A percentile compares a stretch with the other conserved stretches of the same genome.
phyloP scores from a whole-genome alignment of 2,888 invertebrate genomes.

The Nasonovia ribisnigri region DNA sequence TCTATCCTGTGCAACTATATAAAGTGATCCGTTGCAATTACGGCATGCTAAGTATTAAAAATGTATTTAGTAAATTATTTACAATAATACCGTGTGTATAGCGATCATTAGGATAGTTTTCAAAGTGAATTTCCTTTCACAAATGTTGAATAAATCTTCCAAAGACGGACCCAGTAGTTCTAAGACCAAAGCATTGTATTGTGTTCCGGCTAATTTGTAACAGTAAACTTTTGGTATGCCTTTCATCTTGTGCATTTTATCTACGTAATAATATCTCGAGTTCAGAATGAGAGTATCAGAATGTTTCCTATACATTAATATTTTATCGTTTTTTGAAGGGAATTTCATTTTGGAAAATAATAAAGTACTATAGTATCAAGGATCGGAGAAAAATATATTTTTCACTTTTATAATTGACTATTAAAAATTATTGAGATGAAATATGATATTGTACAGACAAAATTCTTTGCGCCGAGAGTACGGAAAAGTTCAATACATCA shows the following conservation, averaged over 20 bases:
- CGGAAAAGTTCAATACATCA: not conserved
- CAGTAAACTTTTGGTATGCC: constrained; percentile 82
- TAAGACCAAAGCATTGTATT: constrained; percentile 82
- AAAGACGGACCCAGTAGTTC: constrained; percentile 81
- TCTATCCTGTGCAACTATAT: constrained; percentile 96
- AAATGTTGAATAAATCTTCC: constrained; percentile 81
- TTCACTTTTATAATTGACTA: not conserved
- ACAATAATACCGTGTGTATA: constrained; percentile 75
- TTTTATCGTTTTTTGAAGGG: not conserved
- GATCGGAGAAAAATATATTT: not conserved
- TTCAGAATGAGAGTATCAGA: not conserved
- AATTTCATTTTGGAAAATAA: not conserved
- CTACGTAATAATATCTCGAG: constrained; percentile 1
- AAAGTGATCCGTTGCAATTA: not conserved
- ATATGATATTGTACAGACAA: not conserved
- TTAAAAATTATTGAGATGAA: not conserved
- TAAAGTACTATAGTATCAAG: not conserved
- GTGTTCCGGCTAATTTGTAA: constrained; percentile 79
- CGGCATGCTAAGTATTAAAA: not conserved
- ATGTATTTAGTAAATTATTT: not conserved
- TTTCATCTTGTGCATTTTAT: constrained; percentile 70
- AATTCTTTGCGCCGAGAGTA: not conserved
- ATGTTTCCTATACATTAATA: not conserved
- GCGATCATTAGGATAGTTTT: constrained; percentile 82
- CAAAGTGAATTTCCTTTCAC: constrained; percentile 79